Conservation (phyloP, 2,888 invertebrate species). For the Lasioglossum oenotherae region DNA sequence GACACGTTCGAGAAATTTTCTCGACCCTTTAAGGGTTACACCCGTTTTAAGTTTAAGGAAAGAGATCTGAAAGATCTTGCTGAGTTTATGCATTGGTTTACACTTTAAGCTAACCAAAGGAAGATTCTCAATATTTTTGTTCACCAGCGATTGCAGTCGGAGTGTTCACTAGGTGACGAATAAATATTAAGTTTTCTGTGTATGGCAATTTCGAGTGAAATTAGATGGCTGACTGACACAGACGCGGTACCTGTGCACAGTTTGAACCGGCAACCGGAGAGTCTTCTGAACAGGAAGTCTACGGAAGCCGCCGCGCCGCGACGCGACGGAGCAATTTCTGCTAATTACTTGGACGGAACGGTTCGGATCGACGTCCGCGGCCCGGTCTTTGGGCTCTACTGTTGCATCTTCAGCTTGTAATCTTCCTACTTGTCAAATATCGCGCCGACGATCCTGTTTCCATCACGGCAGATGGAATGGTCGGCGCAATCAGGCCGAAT, state of each 20-base stretch:
- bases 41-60: too few species aligned
- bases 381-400: constrained; percentile 15
- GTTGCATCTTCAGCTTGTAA: constrained; percentile 46
- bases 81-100: too few species aligned
- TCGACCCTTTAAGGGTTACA: too few species aligned
- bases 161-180: background rate
- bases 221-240: background rate
- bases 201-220: background rate
- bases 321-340: constrained; percentile 25
- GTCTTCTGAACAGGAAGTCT: background rate
- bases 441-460: constrained; percentile 41
- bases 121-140: background rate
- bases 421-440: constrained; percentile 52
- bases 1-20: background rate
- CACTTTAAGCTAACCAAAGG: too few species aligned
- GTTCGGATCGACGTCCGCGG: constrained; percentile 19
- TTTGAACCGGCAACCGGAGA: constrained; percentile 12
- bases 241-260: constrained; percentile 26
- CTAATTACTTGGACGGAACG: constrained; percentile 40
- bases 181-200: background rate
- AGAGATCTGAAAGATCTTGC: too few species aligned
- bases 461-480: constrained; percentile 23
- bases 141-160: background rate
- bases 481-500: constrained; percentile 38
- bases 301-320: background rate